Percentiles rank a stretch among this genome's conserved stretches.
Conservation (phyloP, 1,140 invertebrate species). For the Lepidurus arcticus region DNA sequence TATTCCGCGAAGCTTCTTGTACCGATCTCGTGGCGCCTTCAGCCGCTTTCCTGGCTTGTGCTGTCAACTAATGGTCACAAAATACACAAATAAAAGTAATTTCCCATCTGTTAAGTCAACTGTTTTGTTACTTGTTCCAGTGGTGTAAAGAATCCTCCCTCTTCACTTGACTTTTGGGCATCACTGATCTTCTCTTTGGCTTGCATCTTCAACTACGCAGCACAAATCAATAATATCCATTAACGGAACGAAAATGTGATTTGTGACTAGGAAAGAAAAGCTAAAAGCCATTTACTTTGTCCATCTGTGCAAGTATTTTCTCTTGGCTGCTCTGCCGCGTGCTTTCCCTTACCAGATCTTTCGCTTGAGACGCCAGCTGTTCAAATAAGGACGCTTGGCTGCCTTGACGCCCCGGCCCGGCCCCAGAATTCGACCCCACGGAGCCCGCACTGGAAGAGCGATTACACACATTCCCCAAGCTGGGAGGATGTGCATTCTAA, state of each 20-base stretch:
- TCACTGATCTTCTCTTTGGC: conserved; percentile 62
- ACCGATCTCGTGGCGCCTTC: conserved; percentile 75
- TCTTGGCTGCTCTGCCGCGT: conserved; percentile 83
- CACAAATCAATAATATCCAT: not conserved
- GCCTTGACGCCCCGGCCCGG: conserved; percentile 43
- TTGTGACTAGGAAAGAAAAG: not conserved
- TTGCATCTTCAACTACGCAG: conserved; percentile 52
- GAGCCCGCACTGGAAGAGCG: conserved; percentile 33
- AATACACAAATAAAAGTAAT: not conserved
- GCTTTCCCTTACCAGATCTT: conserved; percentile 75
- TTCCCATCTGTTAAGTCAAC: not conserved
- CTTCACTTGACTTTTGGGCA: conserved; percentile 44
- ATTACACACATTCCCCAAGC: conserved; percentile 24
- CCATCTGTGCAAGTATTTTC: conserved; percentile 79
- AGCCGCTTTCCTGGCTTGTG: conserved; percentile 80
- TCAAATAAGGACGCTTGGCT: conserved; percentile 66
- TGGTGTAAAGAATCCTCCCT: conserved; percentile 62
- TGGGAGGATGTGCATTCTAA: conserved; percentile 23
- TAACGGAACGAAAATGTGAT: too few species aligned
- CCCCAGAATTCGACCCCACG: conserved; percentile 24
- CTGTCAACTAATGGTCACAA: conserved; percentile 58
- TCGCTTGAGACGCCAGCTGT: conserved; percentile 76
- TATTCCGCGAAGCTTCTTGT: conserved; percentile 72
- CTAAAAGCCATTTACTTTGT: conserved; percentile 57
- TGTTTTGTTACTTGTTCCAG: conserved; percentile 59